Base-by-base conservation (phyloP, 1,140 invertebrate genomes). In the Musca vetustissima region DNA sequence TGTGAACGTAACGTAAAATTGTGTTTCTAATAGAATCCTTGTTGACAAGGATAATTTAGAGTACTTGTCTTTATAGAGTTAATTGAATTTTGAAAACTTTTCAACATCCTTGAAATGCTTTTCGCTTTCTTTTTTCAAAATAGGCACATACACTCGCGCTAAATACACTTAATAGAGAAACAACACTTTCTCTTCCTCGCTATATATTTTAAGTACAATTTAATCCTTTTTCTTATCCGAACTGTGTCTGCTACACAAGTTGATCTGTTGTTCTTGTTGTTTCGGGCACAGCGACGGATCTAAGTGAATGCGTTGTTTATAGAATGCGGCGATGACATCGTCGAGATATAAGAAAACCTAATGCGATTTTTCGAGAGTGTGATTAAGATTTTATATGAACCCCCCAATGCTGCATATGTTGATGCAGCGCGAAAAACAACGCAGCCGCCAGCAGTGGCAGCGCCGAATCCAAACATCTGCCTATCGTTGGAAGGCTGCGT, bases 331-430 rank as follows among this genome's bases (percentile, higher is more conserved):
- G 77, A 75, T 79, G 78, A 81, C 79, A 81, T 81, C 78, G 77
- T 80, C 79, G 76, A 73, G 76, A 77, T 69, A 67, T 78, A 74
- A 68, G 73, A 80, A 81, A 77, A 80, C 78, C 78, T 80, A 81
- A 81, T 81, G 79, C 79, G 78, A 81, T 76, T 80, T 81, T 61
- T 79, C 76, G 75, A 76, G 78, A 76, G 66, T 73, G 72, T 68
- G 78, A 72, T 73, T 80, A 76, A 72, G 78, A 77, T 77, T 80
- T 80, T 80, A 80, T 80, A 80, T 69, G 68, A 65, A 65, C 59
- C 50, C 59, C 50, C 57, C 67, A 61, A 66, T 52, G 24, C 48
- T 19, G 21, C 49, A 50, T 1, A 47, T 28, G 17, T 19, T 32
- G 36, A 50, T 15, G 64, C 49, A 67, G 66, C 50, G 25, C 36